Evolutionary conservation across 35 echinoderm and acorn worm genomes (phyloP), one percentile per base, ranked within the genome.

Genomic region (Patiria miniata): DNA sequence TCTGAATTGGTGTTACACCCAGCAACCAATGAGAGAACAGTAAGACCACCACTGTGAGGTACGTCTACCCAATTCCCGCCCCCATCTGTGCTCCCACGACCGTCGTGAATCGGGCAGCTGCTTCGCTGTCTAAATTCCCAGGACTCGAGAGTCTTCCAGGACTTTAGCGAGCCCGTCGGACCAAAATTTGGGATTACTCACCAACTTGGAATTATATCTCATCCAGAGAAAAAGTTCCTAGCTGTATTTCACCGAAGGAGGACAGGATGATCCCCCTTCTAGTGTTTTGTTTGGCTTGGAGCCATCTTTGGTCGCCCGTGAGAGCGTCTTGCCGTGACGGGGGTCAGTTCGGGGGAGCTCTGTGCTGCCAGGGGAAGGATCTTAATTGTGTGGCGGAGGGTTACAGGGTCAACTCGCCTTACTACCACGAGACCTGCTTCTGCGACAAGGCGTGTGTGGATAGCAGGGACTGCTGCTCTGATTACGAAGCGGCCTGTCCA

Each of bases 341-440:
- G 55, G 88, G 84, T 34, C 33, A 78, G 40, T 83, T 89, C 34
- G 94, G 89, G 21, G 86, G 83, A 34, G 29, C 85, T 7, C 85
- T 96, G 17, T 96, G 94, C 78, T 96, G 94, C 78, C 36, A 92
- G 21, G 86, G 86, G 19, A 89, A 88, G 52, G 89, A 87, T 50
- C 39, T 92, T 2, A 61, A 78, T 40, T 96, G 94, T 68, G 80
- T 39, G 7, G 39, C 89, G 9, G 77, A 96, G 1, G 94, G 94
- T 8, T 91, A 89, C 77, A 40, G 39, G 23, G 29, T 73, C 26
- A 73, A 73, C 65, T 73, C 65, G 26, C 26, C 65, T 30, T 73
- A 73, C 65, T 73, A 73, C 65, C 65, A 73, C 26, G 65, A 73
- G 26, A 73, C 65, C 34, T 96, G 94, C 78, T 96, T 80, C 57